Percentiles rank a stretch among this genome's conserved stretches.
Evolutionary conservation across 2,888 invertebrate genomes (phyloP).

Genomic region (Nomada fucata): DNA sequence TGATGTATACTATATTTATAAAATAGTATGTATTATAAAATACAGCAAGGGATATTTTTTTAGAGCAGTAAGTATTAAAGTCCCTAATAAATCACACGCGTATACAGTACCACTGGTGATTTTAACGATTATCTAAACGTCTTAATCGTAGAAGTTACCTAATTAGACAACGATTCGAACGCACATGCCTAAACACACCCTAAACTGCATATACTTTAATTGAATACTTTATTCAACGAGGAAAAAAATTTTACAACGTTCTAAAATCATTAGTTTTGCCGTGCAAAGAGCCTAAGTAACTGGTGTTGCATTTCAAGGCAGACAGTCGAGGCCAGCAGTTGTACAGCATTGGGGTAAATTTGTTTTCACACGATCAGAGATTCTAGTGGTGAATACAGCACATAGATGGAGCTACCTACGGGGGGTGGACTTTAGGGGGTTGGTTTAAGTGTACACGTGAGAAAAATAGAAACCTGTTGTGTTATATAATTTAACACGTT

Average conservation of each 20-base stretch:
- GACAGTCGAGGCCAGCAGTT: not conserved
- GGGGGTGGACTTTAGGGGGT: slow-evolving; percentile 21
- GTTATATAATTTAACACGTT: not conserved
- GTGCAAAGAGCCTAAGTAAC: not conserved
- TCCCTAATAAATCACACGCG: not conserved
- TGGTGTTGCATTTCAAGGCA: not conserved
- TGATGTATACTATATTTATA: too few species aligned
- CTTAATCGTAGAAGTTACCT: not conserved
- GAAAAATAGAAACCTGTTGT: not conserved
- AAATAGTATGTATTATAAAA: not conserved
- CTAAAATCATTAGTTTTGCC: too few species aligned
- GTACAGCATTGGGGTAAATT: slow-evolving; percentile 1
- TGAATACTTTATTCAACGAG: too few species aligned
- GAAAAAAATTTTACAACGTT: too few species aligned
- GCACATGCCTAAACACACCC: not conserved
- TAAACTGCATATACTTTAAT: not conserved
- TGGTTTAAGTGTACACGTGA: not conserved
- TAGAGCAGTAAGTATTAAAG: not conserved
- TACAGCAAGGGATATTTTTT: not conserved
- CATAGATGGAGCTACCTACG: slow-evolving; percentile 40
- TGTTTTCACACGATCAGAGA: not conserved
- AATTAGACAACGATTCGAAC: not conserved
- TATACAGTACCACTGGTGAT: not conserved
- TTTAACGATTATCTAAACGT: not conserved
- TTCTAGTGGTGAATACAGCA: slow-evolving; percentile 5